phyloP scores from a whole-genome alignment of 2,797 vertebrate species.

The Sardinella longiceps region DNA sequence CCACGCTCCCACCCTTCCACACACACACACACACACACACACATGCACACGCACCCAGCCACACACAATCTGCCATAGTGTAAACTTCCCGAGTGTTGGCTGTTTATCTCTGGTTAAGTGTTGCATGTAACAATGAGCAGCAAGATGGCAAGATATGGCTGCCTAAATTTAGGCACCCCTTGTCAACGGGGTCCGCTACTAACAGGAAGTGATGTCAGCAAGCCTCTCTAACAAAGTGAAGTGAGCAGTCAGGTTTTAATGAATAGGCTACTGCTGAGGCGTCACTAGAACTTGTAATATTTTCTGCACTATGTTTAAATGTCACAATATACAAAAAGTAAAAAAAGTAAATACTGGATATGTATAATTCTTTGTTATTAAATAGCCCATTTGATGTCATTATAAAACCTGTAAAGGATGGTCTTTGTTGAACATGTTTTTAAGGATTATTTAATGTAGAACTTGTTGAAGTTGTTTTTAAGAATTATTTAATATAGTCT shows the following conservation, averaged over 20 bases:
- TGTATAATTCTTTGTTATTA: neutral
- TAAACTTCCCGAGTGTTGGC: slow-evolving; percentile 46
- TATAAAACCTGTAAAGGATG: neutral
- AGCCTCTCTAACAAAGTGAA: neutral
- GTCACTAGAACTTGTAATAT: neutral
- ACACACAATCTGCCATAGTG: slow-evolving; percentile 28
- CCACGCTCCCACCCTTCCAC: too few species aligned
- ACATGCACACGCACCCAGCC: neutral
- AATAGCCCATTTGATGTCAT: neutral
- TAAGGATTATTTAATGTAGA: neutral
- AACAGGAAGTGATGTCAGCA: slow-evolving; percentile 52
- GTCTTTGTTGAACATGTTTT: neutral
- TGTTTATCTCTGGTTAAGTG: slow-evolving; percentile 35
- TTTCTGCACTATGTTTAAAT: neutral
- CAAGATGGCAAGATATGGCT: slow-evolving; percentile 56
- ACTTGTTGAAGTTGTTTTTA: neutral
- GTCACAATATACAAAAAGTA: neutral
- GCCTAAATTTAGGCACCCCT: slow-evolving; percentile 61
- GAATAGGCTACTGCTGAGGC: neutral
- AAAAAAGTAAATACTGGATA: neutral
- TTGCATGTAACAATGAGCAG: slow-evolving; percentile 58
- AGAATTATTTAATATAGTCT: neutral
- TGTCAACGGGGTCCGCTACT: slow-evolving; percentile 35
- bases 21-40: neutral
- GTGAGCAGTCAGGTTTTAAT: neutral